Percentiles rank a stretch among this genome's conserved stretches.
These are phyloP conservation scores for Myrmophylax atrothorax DNA, from an alignment of 2,113 vertebrate species.

Conservation along the genomic window DNA sequence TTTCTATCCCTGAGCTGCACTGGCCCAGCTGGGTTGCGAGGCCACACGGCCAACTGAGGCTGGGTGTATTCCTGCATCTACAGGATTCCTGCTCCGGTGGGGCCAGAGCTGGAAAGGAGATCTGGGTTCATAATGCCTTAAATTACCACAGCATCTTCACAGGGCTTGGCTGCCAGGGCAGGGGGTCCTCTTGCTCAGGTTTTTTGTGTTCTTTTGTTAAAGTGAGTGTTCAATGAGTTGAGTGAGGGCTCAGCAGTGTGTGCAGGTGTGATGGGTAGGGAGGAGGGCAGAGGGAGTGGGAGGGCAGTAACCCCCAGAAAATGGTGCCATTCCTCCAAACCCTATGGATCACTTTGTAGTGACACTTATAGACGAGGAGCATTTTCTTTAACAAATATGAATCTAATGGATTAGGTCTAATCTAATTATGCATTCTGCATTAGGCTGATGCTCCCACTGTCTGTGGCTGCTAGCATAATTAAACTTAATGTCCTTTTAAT, in stretches of 20 bases:
- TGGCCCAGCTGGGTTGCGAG: neutral
- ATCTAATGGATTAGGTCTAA: constrained; percentile 72
- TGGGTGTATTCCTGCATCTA: neutral
- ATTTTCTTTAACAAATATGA: constrained; percentile 76
- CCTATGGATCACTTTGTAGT: neutral
- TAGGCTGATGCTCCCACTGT: constrained; percentile 56
- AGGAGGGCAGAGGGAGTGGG: neutral
- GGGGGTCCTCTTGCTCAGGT: neutral
- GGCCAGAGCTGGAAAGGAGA: neutral
- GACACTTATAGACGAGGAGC: constrained; percentile 33
- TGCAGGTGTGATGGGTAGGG: neutral
- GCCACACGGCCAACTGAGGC: accelerated
- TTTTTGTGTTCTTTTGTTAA: neutral
- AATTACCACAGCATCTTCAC: neutral
- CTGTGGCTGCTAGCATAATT: constrained; percentile 76
- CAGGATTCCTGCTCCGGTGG: no score
- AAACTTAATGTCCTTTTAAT: constrained; percentile 83
- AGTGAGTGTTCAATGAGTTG: neutral
- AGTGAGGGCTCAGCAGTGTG: accelerated
- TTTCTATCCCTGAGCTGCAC: neutral
- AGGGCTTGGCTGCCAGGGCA: neutral
- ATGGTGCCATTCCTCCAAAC: neutral
- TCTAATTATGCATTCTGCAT: constrained; percentile 77
- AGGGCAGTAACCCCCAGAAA: neutral
- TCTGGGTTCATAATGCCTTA: neutral